phyloP scores from a whole-genome alignment of 2,113 vertebrate species.

The Chaetodon auriga region DNA sequence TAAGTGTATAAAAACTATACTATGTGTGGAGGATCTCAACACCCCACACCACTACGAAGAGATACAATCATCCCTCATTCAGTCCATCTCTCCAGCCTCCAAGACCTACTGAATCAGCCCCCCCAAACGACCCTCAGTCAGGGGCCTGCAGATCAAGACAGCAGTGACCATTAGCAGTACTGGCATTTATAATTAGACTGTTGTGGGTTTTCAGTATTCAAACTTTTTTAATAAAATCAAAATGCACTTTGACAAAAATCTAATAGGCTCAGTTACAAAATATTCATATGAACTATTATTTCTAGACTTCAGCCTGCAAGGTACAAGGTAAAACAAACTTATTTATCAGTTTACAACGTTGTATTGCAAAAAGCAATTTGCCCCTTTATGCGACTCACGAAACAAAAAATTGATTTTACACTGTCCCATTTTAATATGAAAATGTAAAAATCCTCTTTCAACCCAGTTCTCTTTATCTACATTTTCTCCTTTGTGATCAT shows the following conservation, averaged over 20 bases:
- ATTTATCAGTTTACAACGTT: too few species aligned
- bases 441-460: not conserved
- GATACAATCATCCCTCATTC: slow-evolving; percentile 62
- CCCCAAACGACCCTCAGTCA: not conserved
- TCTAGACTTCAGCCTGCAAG: not conserved
- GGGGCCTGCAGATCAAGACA: slow-evolving; percentile 52
- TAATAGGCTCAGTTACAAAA: not conserved
- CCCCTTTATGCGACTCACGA: too few species aligned
- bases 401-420: too few species aligned
- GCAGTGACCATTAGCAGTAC: slow-evolving; percentile 45
- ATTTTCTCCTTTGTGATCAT: not conserved
- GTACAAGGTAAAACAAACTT: too few species aligned
- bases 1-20: not conserved
- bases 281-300: not conserved
- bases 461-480: not conserved
- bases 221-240: not conserved
- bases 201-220: not conserved
- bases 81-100: slow-evolving; percentile 36
- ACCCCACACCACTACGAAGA: slow-evolving; percentile 52
- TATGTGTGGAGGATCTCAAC: slow-evolving; percentile 2
- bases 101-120: slow-evolving; percentile 50
- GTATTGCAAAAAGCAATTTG: too few species aligned
- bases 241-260: not conserved
- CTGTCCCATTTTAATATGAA: not conserved
- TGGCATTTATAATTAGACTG: not conserved